Base-by-base conservation (phyloP, 2,888 invertebrate genomes). In the Cheilosia scutellata region DNA sequence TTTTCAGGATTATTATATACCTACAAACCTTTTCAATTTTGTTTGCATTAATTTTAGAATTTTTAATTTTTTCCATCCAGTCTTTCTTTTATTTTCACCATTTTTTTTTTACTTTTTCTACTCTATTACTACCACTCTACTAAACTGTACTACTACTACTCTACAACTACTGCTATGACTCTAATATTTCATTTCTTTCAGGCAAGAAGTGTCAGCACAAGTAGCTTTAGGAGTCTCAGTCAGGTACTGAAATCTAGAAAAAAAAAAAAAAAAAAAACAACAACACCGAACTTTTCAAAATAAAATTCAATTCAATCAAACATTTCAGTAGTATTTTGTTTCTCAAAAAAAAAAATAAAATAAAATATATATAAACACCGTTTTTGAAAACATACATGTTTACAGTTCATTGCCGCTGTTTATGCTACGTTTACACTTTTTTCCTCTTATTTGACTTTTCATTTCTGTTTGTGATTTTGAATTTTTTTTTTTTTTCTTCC, bases 151-250 rank as follows among this genome's bases (percentile, higher is more conserved):
- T 77, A 51, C 71, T 82, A 79, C 63, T 71, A 77, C 87, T 80
- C 62, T 76, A 84, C 83, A 72, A 80, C 79, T 79, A 86, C 87
- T 88, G 78, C 88, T 88, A 87, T 88, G 87, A 88, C 88, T 89
- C 88, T 89, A 88, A 89, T 88, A 83, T 88, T 89, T 88, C 88
- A 88, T 89, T 87, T 93, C 93, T 94, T 94, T 96, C 96, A 96
- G 96, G 96, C 96, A 93, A 95, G 96, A 94, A 96, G 96, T 94
- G 96, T 96, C 93, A 96, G 96, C 95, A 96, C 96, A 94, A 95
- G 95, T 96, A 96, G 96, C 95, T 96, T 96, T 96, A 96, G 96
- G 95, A 96, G 96, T 95, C 95, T 96, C 93, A 96, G 96, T 94
- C 96, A 96, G 96, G 96, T 96, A 96, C 88, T 88, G 87, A 89